Conservation (phyloP, 2,113 vertebrate species). For the Psilopogon haemacephalus region DNA sequence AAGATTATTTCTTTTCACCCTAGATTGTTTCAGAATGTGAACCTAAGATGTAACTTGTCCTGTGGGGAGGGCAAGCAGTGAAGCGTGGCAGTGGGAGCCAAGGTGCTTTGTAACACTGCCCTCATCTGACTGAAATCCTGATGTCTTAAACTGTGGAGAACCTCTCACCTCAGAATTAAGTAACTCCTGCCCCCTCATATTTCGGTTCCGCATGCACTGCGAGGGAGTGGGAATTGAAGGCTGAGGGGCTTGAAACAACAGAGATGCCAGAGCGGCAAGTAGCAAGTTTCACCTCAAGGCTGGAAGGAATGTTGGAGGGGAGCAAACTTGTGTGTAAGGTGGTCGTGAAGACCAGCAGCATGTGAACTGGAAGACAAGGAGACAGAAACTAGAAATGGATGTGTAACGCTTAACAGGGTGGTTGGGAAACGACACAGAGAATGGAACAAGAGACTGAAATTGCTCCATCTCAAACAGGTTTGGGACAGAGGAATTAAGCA, state of each 20-base stretch:
- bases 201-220: neutral
- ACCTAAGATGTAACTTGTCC: rapidly evolving
- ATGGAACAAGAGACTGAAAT: neutral
- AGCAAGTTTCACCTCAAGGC: neutral
- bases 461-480: neutral
- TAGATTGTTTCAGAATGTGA: neutral
- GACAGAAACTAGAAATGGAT: neutral
- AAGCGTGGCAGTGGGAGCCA: neutral
- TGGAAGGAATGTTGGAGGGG: neutral
- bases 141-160: neutral
- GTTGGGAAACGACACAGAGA: neutral
- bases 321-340: neutral
- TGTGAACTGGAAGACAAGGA: neutral
- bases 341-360: neutral
- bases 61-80: neutral
- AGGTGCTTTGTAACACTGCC: slow-evolving; percentile 27
- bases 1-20: neutral
- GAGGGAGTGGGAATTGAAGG: neutral
- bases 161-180: neutral
- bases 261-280: neutral
- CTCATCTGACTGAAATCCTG: slow-evolving; percentile 14
- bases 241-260: neutral
- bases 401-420: neutral
- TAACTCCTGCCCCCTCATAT: rapidly evolving
- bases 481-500: neutral